These are phyloP conservation scores for Melinopterus prodromus DNA, from an alignment of 2,888 invertebrate genomes.

Conservation along the genomic window DNA sequence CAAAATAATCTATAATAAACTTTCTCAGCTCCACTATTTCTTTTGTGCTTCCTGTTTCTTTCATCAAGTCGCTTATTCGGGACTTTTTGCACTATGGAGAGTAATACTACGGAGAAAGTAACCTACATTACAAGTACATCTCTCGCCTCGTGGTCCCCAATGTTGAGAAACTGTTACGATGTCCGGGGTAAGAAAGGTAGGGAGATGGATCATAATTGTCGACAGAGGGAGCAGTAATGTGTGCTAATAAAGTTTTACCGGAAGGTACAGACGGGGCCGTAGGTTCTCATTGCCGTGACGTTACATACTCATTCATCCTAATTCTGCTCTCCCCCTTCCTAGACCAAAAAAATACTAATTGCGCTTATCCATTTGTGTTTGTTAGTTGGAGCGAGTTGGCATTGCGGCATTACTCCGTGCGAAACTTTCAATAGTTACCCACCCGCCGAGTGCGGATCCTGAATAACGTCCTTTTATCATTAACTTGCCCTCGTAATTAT, in stretches of 20 bases:
- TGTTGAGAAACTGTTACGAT: background rate
- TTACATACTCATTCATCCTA: conserved; percentile 55
- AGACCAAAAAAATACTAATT: conserved; percentile 53
- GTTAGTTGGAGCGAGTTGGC: conserved; percentile 52
- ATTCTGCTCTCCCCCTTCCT: conserved; percentile 47
- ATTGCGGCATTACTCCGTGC: conserved; percentile 34
- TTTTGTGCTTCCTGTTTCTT: too few species aligned
- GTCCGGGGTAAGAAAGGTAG: background rate
- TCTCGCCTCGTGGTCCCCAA: background rate
- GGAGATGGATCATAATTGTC: conserved; percentile 44
- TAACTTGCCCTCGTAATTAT: conserved; percentile 26
- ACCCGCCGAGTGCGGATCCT: background rate
- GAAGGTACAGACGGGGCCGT: conserved; percentile 49
- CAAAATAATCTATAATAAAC: too few species aligned
- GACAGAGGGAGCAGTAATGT: conserved; percentile 49
- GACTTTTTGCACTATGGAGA: background rate
- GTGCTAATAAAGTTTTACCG: conserved; percentile 53
- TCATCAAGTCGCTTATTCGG: too few species aligned
- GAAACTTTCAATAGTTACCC: conserved; percentile 34
- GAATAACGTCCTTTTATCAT: conserved; percentile 15
- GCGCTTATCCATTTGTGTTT: conserved; percentile 56
- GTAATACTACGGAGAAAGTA: background rate
- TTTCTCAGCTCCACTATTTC: too few species aligned
- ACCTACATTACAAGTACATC: background rate
- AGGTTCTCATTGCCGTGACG: conserved; percentile 55